These are phyloP conservation scores for Phalacrocorax brasilianus DNA, from an alignment of 2,113 vertebrate species.

Conservation along the genomic window DNA sequence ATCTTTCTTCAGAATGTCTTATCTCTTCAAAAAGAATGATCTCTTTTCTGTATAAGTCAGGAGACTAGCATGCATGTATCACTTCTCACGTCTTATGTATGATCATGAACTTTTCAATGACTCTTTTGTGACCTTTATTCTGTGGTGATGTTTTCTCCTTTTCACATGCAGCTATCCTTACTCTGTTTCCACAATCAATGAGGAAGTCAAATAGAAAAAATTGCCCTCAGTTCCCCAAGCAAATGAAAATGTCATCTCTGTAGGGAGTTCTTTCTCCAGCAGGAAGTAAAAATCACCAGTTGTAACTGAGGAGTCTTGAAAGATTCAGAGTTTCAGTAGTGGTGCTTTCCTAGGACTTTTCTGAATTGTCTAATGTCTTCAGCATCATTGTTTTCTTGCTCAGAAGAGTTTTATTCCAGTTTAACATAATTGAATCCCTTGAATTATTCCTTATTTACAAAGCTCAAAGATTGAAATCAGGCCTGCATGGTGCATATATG, in stretches of 20 bases:
- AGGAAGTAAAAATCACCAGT: neutral
- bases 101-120: neutral
- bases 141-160: neutral
- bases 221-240: neutral
- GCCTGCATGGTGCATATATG: neutral
- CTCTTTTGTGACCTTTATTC: slow-evolving; percentile 2
- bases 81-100: neutral
- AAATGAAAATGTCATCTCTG: slow-evolving; percentile 4
- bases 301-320: neutral
- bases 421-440: neutral
- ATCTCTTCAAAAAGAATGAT: neutral
- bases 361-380: neutral
- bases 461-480: neutral
- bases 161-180: neutral
- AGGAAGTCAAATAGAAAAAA: slow-evolving; percentile 4
- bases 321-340: neutral
- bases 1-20: neutral
- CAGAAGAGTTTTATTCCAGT: neutral
- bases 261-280: neutral
- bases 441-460: neutral
- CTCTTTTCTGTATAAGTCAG: neutral
- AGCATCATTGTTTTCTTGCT: neutral
- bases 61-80: neutral
- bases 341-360: neutral
- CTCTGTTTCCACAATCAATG: neutral